These are phyloP conservation scores for Arge pagana DNA, from an alignment of 2,888 invertebrate species.

Conservation along the genomic window DNA sequence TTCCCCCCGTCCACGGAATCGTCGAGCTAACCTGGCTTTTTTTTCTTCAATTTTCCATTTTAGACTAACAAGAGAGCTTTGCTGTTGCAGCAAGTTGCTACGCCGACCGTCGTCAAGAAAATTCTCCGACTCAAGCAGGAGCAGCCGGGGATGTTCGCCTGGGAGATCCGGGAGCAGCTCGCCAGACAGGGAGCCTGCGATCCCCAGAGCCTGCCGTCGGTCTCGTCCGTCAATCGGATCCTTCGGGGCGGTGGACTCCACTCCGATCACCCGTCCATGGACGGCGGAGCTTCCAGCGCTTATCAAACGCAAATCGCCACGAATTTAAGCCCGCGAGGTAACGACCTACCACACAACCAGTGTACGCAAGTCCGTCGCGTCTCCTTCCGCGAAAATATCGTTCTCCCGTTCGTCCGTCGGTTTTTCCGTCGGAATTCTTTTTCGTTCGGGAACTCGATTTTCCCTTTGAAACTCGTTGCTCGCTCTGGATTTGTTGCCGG, in stretches of 20 bases:
- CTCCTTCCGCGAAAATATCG: background rate
- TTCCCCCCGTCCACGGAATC: background rate
- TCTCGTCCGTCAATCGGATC: constrained; percentile 93
- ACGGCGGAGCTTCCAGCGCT: constrained; percentile 40
- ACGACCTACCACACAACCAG: no score
- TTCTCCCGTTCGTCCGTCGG: no score
- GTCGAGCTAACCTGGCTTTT: background rate
- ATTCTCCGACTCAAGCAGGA: constrained; percentile 93
- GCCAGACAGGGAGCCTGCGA: constrained; percentile 90
- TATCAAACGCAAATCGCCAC: constrained; percentile 46
- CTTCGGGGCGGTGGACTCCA: constrained; percentile 85
- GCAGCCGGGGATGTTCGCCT: constrained; percentile 95
- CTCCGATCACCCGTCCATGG: constrained; percentile 59
- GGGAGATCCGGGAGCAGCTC: constrained; percentile 92
- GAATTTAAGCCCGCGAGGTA: constrained; percentile 47
- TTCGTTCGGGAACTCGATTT: no score
- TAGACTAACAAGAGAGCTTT: constrained; percentile 32
- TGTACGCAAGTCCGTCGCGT: constrained; percentile 21
- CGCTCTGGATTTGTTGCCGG: no score
- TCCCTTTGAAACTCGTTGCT: no score
- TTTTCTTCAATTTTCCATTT: constrained; percentile 12
- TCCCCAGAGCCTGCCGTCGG: constrained; percentile 88
- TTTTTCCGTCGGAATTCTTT: no score
- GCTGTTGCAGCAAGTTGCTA: constrained; percentile 87
- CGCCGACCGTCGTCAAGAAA: constrained; percentile 93